Evolutionary conservation across 1,140 invertebrate species (phyloP).

Genomic region (Brachionus plicatilis): DNA sequence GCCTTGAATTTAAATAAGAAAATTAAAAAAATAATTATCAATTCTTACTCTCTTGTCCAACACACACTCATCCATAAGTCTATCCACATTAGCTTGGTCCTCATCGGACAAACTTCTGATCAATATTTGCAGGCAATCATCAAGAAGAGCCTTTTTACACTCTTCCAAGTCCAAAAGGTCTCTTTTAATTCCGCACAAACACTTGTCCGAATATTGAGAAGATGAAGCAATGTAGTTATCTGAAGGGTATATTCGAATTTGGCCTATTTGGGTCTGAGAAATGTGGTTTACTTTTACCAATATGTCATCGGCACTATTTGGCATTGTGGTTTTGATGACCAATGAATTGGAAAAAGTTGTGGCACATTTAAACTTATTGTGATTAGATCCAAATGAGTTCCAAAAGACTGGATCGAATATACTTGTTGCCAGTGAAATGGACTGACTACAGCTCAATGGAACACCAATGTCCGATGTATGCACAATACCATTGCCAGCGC

Average conservation of each 20-base stretch:
- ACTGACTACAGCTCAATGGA: background rate
- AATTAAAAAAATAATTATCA: background rate
- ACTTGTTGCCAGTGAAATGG: background rate
- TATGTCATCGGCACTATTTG: background rate
- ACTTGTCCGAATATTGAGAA: background rate
- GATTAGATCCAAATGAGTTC: background rate
- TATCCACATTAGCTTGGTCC: background rate
- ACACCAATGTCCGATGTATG: background rate
- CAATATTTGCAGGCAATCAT: background rate
- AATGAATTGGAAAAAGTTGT: background rate
- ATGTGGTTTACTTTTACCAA: background rate
- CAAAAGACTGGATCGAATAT: background rate
- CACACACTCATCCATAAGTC: background rate
- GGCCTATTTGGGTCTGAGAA: background rate
- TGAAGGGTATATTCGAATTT: background rate
- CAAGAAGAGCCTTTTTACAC: background rate
- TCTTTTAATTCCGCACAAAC: background rate
- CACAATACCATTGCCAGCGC: background rate
- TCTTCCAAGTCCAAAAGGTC: background rate
- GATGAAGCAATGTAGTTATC: background rate
- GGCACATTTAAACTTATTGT: background rate
- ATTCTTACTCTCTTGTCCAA: background rate
- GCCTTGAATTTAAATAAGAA: background rate
- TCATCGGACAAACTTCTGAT: background rate
- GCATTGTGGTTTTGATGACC: background rate